These are phyloP conservation scores for Callocephalon fimbriatum DNA, from an alignment of 2,113 vertebrate genomes.

Conservation along the genomic window DNA sequence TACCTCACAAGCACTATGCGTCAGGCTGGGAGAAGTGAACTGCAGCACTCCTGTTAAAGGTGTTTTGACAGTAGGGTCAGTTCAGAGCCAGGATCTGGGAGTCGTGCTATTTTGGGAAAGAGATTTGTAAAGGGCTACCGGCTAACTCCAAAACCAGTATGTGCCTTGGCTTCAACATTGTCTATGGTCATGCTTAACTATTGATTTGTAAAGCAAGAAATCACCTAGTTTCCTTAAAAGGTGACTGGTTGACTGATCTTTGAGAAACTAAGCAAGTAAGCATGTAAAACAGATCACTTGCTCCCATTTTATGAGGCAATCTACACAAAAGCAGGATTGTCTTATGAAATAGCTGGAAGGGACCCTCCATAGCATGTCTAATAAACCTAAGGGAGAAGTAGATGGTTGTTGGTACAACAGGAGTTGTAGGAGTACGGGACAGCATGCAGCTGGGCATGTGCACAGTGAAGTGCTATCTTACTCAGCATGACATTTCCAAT, in stretches of 20 bases:
- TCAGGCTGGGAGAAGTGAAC: not conserved
- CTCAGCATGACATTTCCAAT: not conserved
- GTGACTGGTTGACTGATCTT: fast-evolving
- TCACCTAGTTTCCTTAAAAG: not conserved
- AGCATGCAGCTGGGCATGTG: fast-evolving
- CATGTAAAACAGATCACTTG: not conserved
- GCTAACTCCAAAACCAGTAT: not conserved
- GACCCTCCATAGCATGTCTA: not conserved
- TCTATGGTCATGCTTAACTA: not conserved
- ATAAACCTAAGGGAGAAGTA: not conserved
- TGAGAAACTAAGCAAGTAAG: not conserved
- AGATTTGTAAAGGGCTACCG: not conserved
- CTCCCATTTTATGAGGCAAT: not conserved
- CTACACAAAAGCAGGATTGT: not conserved
- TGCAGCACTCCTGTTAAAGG: not conserved
- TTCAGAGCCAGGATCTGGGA: not conserved
- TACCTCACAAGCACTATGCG: not conserved
- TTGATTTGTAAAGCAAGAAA: not conserved
- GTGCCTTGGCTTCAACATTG: not conserved
- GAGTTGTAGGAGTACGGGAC: not conserved
- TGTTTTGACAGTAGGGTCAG: not conserved
- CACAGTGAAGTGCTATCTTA: not conserved
- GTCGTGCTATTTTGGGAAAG: not conserved
- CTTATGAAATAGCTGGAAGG: not conserved
- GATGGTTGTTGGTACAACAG: not conserved